Percentiles rank a stretch among this genome's conserved stretches.
Evolutionary conservation across 2,888 invertebrate species (phyloP).

Genomic region (Onthophagus sagittarius): DNA sequence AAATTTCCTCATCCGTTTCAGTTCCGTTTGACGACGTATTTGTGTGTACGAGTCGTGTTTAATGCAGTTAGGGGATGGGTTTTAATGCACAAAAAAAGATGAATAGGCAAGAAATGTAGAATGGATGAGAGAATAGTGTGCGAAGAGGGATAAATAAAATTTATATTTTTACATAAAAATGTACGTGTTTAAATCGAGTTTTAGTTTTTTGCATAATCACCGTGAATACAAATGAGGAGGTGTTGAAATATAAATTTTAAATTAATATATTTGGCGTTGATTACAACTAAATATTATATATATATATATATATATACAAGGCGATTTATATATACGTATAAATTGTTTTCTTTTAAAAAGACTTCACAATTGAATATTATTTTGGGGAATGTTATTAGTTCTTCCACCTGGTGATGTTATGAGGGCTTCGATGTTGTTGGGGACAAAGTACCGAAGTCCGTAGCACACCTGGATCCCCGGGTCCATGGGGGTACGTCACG

Average conservation of each 20-base stretch:
- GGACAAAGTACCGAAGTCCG: not conserved
- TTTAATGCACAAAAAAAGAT: not conserved
- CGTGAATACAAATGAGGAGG: not conserved
- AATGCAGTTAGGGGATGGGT: not conserved
- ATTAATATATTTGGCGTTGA: not conserved
- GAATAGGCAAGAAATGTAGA: not conserved
- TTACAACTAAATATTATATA: not conserved
- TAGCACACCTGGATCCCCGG: slow-evolving; percentile 23
- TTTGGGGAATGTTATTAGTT: not conserved
- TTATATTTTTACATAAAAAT: not conserved
- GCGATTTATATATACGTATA: too few relatives aligned
- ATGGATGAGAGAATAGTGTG: not conserved
- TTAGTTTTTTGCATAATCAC: not conserved
- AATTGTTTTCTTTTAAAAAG: too few relatives aligned
- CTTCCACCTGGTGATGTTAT: not conserved
- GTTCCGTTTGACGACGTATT: not conserved
- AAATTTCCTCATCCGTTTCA: not conserved
- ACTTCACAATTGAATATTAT: too few relatives aligned
- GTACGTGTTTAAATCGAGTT: not conserved
- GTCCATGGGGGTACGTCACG: slow-evolving; percentile 20
- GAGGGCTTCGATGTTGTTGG: not conserved
- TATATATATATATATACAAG: too few relatives aligned
- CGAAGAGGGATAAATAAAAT: too few relatives aligned
- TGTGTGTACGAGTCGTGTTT: not conserved
- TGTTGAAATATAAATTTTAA: not conserved